Conservation (phyloP, 2,797 vertebrate genomes). For the Pachyuromys duprasi region DNA sequence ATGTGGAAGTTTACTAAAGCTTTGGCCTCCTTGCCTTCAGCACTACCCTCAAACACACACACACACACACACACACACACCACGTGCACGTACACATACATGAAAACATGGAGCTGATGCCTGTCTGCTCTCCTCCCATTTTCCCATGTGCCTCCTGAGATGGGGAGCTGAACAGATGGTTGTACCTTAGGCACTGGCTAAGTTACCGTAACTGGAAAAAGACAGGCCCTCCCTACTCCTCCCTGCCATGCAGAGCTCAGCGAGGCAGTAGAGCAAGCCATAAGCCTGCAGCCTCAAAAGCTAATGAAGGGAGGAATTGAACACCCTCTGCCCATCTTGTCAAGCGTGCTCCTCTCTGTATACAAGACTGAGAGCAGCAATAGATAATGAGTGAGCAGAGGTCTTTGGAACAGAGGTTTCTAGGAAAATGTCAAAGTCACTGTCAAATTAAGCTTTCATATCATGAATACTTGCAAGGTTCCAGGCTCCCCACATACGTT, state of each 20-base stretch:
- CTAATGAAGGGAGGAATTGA: not conserved
- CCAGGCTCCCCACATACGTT: not conserved
- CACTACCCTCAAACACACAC: not conserved
- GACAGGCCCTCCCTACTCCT: conserved; percentile 25
- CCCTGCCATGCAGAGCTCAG: not conserved
- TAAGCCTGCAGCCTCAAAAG: conserved; percentile 40
- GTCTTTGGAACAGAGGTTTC: not conserved
- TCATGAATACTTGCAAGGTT: not conserved
- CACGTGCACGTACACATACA: not conserved
- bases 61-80: not conserved
- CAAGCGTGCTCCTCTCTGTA: not conserved
- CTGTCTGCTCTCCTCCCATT: conserved; percentile 35
- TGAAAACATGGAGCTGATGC: not conserved
- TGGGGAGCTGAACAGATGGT: conserved; percentile 59
- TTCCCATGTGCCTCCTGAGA: conserved; percentile 56
- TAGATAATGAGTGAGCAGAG: not conserved
- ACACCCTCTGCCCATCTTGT: not conserved
- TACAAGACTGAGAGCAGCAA: not conserved
- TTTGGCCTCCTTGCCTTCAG: conserved; percentile 33
- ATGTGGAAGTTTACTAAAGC: conserved; percentile 49
- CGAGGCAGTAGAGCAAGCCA: conserved; percentile 21
- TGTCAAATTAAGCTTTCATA: not conserved
- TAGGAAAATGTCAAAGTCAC: not conserved
- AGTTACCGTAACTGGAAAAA: conserved; percentile 59
- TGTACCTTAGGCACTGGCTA: conserved; percentile 71